Conservation (phyloP, 2,797 vertebrate genomes). For the Dromococcyx pavoninus region DNA sequence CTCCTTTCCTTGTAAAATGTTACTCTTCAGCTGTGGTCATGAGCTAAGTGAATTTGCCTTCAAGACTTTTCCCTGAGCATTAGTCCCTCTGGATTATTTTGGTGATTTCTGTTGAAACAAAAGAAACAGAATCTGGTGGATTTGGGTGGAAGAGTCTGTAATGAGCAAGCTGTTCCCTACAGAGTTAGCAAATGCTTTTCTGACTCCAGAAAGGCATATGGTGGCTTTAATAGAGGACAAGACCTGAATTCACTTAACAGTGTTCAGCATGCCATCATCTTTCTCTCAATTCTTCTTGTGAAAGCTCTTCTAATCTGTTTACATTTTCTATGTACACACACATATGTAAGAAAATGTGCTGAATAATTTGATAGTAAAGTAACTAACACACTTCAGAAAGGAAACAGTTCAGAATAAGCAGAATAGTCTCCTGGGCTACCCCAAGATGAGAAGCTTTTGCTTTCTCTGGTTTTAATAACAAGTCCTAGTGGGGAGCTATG, state of each 20-base stretch:
- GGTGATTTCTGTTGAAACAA: not conserved
- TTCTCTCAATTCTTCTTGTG: not conserved
- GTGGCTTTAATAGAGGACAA: not conserved
- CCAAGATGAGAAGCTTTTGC: not conserved
- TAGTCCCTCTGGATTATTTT: constrained; percentile 3
- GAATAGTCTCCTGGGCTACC: not conserved
- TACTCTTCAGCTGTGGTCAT: not conserved
- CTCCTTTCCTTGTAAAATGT: constrained; percentile 28
- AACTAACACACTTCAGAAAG: not conserved
- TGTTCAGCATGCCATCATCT: not conserved
- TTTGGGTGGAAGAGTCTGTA: not conserved
- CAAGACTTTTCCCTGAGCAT: not conserved
- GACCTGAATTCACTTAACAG: not conserved
- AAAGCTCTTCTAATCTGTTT: not conserved
- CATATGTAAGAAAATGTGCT: not conserved
- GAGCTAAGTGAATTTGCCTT: constrained; percentile 18
- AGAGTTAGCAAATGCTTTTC: not conserved
- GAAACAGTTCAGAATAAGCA: not conserved
- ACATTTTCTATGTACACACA: not conserved
- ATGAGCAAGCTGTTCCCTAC: not conserved
- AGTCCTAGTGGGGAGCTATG: not conserved
- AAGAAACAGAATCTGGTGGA: not conserved
- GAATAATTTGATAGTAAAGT: not conserved
- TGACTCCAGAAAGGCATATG: not conserved
- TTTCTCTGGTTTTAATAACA: constrained; percentile 33